Evolutionary conservation across 2,888 invertebrate species (phyloP).

Genomic region (Cheilosia scutellata): DNA sequence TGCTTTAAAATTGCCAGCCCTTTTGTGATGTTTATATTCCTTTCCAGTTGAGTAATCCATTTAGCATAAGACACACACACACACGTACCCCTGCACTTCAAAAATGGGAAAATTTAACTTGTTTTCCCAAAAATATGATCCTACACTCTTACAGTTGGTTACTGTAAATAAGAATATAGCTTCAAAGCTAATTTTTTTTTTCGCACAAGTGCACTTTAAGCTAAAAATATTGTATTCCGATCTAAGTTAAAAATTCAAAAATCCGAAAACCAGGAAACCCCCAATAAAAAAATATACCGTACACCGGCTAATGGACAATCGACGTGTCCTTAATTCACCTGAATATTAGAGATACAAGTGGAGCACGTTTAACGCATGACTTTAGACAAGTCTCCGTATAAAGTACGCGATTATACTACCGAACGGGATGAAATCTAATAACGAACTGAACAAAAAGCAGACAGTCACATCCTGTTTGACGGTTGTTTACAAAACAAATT

Average conservation of each 20-base stretch:
- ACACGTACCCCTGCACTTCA: no score
- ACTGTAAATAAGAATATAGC: no score
- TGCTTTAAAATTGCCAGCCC: not conserved
- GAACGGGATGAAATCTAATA: slow-evolving; percentile 52
- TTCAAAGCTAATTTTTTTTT: slow-evolving; percentile 3
- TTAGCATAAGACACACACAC: not conserved
- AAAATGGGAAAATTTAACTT: slow-evolving; percentile 11
- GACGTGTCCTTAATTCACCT: not conserved
- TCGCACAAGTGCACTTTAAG: slow-evolving; percentile 1
- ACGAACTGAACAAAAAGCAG: slow-evolving; percentile 44
- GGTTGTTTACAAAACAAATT: slow-evolving; percentile 72
- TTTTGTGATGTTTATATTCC: slow-evolving; percentile 15
- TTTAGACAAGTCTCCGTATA: not conserved
- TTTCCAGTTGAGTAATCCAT: slow-evolving; percentile 35
- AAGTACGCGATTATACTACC: slow-evolving; percentile 24
- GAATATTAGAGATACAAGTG: not conserved
- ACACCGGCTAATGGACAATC: not conserved
- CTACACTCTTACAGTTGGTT: no score
- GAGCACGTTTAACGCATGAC: slow-evolving; percentile 26
- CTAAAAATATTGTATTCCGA: not conserved
- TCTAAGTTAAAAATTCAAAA: not conserved
- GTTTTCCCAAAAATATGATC: not conserved
- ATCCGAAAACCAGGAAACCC: no score
- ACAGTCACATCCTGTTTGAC: slow-evolving; percentile 47
- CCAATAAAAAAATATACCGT: no score